Base-by-base conservation (phyloP, 2,797 vertebrate species). In the Pangasius djambal region DNA sequence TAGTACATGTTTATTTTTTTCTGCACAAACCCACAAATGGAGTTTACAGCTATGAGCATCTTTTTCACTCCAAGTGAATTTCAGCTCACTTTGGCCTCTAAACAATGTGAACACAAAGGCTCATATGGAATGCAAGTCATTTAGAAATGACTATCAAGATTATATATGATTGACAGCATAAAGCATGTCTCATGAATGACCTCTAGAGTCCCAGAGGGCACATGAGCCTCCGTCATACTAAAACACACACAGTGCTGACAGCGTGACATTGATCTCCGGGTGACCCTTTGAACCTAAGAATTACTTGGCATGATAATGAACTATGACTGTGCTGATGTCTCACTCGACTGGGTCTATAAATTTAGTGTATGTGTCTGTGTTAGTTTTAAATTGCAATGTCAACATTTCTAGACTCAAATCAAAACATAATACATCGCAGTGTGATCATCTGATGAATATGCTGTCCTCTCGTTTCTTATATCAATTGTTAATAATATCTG, bases 301-400 rank as follows among this genome's bases (percentile, higher is more conserved):
- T 78, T n/a, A 78, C 55, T 69, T 25, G 70, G 77, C 59, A 20
- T 85, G 12, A 88, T 84, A 86, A 87, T 90, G 85, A 87, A 69
- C 82, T 40, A 1, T 91, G 79, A 88, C 72, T n/a, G 52, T 67
- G 40, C 65, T 82, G 74, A 72, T 84, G 18, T 61, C 55, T 82
- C 34, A 28, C 83, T 75, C 20, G 1, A 12, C 48, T 31, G 20
- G 15, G 16, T 57, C 81, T 50, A 84, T 86, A 61, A 83, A 63
- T 25, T 61, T 7, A 18, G 34, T 34, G 67, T 48, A 20, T 55
- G 13, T 28, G 48, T 63, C 0, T 6, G n/a, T 63, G 31, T 25
- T 44, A 79, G 34, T 1, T 79, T 65, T 15, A 31, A 22, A 67
- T 16, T 78, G 59, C 74, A 87, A 16, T 8, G 31, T 44, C 74